phyloP scores from a whole-genome alignment of 2,888 invertebrate species.

The Malthinus seriepunctatus region DNA sequence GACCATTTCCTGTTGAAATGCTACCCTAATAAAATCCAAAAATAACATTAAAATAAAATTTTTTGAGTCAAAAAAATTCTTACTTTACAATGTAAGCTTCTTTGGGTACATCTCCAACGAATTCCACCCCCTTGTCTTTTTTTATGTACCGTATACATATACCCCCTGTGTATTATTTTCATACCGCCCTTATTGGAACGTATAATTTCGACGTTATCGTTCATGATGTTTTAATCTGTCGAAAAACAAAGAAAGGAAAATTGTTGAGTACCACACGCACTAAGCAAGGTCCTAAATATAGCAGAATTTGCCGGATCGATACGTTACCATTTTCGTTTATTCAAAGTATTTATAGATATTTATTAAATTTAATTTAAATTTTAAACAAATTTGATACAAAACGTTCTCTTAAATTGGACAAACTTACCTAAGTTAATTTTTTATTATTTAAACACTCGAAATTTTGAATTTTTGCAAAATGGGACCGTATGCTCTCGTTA shows the following conservation, averaged over 20 bases:
- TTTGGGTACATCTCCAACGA: slow-evolving; percentile 56
- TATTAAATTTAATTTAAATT: background rate
- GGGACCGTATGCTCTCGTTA: slow-evolving; percentile 25
- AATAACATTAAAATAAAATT: background rate
- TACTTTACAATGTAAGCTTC: slow-evolving; percentile 54
- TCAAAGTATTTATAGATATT: slow-evolving; percentile 15
- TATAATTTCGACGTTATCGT: slow-evolving; percentile 45
- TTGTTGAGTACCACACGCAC: slow-evolving; percentile 35
- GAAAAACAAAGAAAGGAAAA: slow-evolving; percentile 3
- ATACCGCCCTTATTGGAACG: slow-evolving; percentile 57
- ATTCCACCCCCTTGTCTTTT: slow-evolving; percentile 52
- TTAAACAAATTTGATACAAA: background rate
- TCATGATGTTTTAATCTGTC: slow-evolving; percentile 16
- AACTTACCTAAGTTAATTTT: slow-evolving; percentile 4
- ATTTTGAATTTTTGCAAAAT: slow-evolving; percentile 19
- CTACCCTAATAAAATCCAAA: slow-evolving; percentile 43
- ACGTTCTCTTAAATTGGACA: background rate
- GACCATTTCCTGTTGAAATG: slow-evolving; percentile 50
- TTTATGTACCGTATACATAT: slow-evolving; percentile 57
- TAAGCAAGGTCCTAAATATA: slow-evolving; percentile 39
- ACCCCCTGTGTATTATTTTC: slow-evolving; percentile 55
- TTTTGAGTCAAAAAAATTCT: slow-evolving; percentile 27
- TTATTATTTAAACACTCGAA: background rate
- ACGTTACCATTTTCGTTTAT: slow-evolving; percentile 38
- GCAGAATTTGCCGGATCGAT: slow-evolving; percentile 36